A percentile compares a stretch with the other conserved stretches of the same genome.
Conservation (phyloP, 1,140 invertebrate genomes). For the Hestina assimilis region DNA sequence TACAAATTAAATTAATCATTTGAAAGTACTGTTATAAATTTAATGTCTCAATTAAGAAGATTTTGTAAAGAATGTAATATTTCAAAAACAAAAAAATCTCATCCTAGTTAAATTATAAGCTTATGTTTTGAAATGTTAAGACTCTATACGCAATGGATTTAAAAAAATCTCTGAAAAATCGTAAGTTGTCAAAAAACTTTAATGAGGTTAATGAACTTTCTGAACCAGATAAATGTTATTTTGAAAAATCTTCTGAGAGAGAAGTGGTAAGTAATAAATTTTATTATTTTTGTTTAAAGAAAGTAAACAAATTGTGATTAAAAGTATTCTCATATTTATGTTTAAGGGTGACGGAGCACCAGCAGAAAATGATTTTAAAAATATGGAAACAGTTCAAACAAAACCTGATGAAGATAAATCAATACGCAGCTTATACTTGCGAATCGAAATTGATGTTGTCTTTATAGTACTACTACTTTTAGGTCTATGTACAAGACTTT, state of each 20-base stretch:
- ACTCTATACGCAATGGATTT: slow-evolving; percentile 28
- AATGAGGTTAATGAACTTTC: slow-evolving; percentile 55
- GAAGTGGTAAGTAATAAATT: slow-evolving; percentile 38
- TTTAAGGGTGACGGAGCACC: slow-evolving; percentile 52
- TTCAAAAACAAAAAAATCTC: too few species aligned
- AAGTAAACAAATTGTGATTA: too few species aligned
- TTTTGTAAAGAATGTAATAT: too few species aligned
- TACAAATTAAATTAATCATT: neutral
- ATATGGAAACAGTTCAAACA: slow-evolving; percentile 7
- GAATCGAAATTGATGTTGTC: slow-evolving; percentile 87
- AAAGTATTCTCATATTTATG: too few species aligned
- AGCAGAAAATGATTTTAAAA: slow-evolving; percentile 38
- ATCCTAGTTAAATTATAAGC: too few species aligned
- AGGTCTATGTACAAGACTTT: slow-evolving; percentile 88
- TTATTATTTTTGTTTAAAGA: too few species aligned
- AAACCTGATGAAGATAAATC: slow-evolving; percentile 18
- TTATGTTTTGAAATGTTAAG: too few species aligned
- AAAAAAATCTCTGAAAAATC: slow-evolving; percentile 31
- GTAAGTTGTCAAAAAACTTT: slow-evolving; percentile 38
- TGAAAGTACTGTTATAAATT: too few species aligned
- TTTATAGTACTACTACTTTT: slow-evolving; percentile 84
- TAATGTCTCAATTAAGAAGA: too few species aligned
- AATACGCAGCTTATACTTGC: slow-evolving; percentile 75
- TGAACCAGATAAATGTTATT: slow-evolving; percentile 33
- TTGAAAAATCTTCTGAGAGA: slow-evolving; percentile 33